A percentile compares a stretch with the other conserved stretches of the same genome.
Conservation (phyloP, 1,140 invertebrate genomes). For the Temnothorax nylanderi region DNA sequence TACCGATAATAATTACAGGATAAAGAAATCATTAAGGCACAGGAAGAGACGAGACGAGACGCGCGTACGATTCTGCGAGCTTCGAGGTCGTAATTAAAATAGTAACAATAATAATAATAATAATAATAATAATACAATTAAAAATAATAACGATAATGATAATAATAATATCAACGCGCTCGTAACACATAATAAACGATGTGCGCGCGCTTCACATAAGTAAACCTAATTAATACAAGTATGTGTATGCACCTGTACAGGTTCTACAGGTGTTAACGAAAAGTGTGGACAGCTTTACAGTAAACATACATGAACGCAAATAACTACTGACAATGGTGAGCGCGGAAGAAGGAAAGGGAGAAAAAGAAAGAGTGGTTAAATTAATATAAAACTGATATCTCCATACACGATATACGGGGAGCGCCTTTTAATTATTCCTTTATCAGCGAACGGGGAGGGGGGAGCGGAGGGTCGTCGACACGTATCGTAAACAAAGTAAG, state of each 20-base stretch:
- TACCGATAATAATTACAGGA: conserved; percentile 10
- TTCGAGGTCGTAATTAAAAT: conserved; percentile 75
- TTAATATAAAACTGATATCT: conserved; percentile 45
- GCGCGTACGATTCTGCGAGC: conserved; percentile 72
- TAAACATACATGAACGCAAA: conserved; percentile 79
- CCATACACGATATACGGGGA: conserved; percentile 38
- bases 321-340: conserved; percentile 61
- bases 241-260: conserved; percentile 47
- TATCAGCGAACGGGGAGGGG: neutral
- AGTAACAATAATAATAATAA: conserved; percentile 68
- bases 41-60: neutral
- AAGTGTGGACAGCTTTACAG: conserved; percentile 78
- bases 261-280: conserved; percentile 66
- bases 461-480: conserved; percentile 9
- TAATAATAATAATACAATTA: conserved; percentile 66
- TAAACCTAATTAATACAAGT: conserved; percentile 54
- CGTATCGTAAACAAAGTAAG: conserved; percentile 54
- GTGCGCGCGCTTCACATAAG: conserved; percentile 67
- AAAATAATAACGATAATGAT: conserved; percentile 76
- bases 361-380: neutral
- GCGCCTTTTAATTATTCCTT: conserved; percentile 27
- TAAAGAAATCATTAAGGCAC: conserved; percentile 36
- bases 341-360: conserved; percentile 1
- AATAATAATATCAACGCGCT: conserved; percentile 73
- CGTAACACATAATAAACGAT: conserved; percentile 71